Percentiles rank a stretch among this genome's conserved stretches.
phyloP scores from a whole-genome alignment of 2,888 invertebrate genomes.

The Mimachlamys varia region DNA sequence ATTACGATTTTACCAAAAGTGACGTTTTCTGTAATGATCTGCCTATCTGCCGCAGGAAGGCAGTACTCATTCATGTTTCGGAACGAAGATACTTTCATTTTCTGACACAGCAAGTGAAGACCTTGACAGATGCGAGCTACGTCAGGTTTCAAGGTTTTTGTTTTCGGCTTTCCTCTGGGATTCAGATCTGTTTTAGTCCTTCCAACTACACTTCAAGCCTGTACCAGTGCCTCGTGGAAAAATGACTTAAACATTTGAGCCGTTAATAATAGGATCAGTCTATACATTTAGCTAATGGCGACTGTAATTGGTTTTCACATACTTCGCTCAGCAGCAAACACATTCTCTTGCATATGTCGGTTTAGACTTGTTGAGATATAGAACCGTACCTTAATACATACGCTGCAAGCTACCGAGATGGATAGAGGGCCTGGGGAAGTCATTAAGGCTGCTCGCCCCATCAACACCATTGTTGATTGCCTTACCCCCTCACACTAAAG shows the following conservation, averaged over 20 bases:
- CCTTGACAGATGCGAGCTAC: not conserved
- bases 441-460: not conserved
- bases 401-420: not conserved
- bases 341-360: not conserved
- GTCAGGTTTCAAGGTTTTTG: not conserved
- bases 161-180: not conserved
- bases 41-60: not conserved
- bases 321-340: conserved; percentile 30
- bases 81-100: not conserved
- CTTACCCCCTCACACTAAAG: not conserved
- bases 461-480: not conserved
- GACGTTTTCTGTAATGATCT: not conserved
- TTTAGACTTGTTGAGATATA: not conserved
- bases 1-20: not conserved
- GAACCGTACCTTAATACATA: not conserved
- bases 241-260: not conserved
- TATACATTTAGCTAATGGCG: conserved; percentile 13
- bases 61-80: not conserved
- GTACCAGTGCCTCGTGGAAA: not conserved
- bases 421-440: not conserved
- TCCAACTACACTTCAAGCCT: not conserved
- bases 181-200: not conserved
- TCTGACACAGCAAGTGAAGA: not conserved
- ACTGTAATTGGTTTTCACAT: conserved; percentile 32
- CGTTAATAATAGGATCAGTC: conserved; percentile 10